phyloP scores from a whole-genome alignment of 1,140 invertebrate species.

The Drosophila athabasca region DNA sequence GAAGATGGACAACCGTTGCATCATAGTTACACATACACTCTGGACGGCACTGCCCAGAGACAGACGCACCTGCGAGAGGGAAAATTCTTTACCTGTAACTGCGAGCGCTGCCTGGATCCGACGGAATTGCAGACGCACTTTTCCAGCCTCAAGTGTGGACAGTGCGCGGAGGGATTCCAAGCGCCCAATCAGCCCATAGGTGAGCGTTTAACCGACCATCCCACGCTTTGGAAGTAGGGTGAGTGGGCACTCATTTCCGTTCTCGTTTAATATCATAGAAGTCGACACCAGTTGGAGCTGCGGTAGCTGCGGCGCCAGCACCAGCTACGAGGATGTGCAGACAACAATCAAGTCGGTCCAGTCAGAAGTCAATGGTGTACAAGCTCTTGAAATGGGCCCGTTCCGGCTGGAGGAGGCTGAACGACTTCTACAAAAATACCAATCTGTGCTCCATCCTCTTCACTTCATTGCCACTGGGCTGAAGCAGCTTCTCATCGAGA shows the following conservation, averaged over 20 bases:
- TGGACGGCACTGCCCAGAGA: conserved; percentile 90
- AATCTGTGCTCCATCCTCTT: conserved; percentile 88
- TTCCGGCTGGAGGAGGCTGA: conserved; percentile 84
- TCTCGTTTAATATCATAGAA: conserved; percentile 57
- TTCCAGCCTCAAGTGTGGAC: conserved; percentile 90
- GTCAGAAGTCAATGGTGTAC: conserved; percentile 85
- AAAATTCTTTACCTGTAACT: conserved; percentile 91
- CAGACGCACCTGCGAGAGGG: conserved; percentile 88
- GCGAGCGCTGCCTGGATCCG: conserved; percentile 89
- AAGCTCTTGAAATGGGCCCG: conserved; percentile 83
- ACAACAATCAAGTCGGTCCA: conserved; percentile 87
- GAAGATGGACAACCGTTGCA: conserved; percentile 87
- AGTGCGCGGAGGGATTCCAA: conserved; percentile 89
- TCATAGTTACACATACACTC: conserved; percentile 90
- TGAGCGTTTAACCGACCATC: conserved; percentile 59
- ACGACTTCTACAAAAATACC: conserved; percentile 86
- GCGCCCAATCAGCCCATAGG: conserved; percentile 88
- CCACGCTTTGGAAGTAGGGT: no score
- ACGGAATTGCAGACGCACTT: conserved; percentile 90
- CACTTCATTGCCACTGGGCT: conserved; percentile 88
- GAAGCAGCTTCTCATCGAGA: conserved; percentile 88
- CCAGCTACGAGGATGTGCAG: conserved; percentile 85
- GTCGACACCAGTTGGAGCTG: conserved; percentile 89
- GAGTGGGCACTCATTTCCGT: background rate
- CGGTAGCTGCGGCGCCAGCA: conserved; percentile 87